phyloP scores from a whole-genome alignment of 2,797 vertebrate species.

The Darevskia nairensis region DNA sequence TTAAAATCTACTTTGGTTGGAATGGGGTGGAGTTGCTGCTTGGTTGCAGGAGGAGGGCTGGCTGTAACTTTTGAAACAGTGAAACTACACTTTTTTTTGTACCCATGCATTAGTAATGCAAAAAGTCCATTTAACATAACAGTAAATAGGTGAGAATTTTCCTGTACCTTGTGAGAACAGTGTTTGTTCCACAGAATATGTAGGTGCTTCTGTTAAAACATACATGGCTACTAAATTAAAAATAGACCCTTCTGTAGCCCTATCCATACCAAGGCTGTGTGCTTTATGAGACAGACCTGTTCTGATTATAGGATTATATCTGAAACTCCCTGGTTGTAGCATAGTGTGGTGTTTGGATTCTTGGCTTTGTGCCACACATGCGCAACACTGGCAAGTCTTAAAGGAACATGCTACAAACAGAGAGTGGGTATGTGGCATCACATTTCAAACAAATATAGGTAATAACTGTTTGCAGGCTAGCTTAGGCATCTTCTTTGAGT shows the following conservation, averaged over 20 bases:
- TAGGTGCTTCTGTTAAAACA: neutral
- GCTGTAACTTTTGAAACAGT: neutral
- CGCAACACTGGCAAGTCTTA: neutral
- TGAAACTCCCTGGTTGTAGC: neutral
- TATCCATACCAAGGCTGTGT: neutral
- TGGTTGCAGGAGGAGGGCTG: neutral
- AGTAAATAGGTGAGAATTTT: neutral
- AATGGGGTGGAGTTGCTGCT: neutral
- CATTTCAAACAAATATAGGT: neutral
- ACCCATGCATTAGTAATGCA: neutral
- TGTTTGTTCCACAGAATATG: neutral
- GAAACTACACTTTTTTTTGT: too few relatives aligned
- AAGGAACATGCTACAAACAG: neutral
- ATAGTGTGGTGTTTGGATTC: neutral
- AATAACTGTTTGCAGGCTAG: neutral
- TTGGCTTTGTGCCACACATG: neutral
- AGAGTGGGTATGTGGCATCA: neutral
- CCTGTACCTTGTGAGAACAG: neutral
- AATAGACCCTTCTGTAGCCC: neutral
- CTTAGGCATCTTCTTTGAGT: neutral
- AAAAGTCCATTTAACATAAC: too few relatives aligned
- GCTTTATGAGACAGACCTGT: neutral
- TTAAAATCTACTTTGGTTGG: neutral
- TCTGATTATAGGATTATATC: neutral
- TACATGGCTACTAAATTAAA: neutral